Evolutionary conservation across 2,797 vertebrate genomes (phyloP).

Genomic region (Enteromius argenteus): DNA sequence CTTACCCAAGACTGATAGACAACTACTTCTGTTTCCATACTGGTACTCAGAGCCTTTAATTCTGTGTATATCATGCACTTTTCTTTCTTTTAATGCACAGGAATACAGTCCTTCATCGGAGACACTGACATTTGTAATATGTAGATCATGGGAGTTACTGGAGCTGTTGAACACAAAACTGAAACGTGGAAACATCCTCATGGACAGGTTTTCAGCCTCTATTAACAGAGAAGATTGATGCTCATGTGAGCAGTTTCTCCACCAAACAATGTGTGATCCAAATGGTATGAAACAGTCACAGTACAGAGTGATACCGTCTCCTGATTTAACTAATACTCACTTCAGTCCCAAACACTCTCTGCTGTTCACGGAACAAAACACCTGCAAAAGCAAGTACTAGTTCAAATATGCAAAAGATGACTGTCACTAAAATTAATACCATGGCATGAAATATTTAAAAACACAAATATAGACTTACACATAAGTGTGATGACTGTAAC

Average conservation of each 20-base stretch:
- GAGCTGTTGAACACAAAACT: not conserved
- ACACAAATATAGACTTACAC: constrained; percentile 39
- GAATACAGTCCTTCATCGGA: constrained; percentile 58
- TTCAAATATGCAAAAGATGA: not conserved
- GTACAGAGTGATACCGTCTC: constrained; percentile 48
- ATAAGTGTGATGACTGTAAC: constrained; percentile 12
- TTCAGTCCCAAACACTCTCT: constrained; percentile 36
- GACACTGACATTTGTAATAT: constrained; percentile 40
- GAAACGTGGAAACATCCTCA: not conserved
- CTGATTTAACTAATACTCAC: constrained; percentile 48
- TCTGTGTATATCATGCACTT: not conserved
- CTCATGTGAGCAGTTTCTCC: constrained; percentile 39
- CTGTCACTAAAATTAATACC: not conserved
- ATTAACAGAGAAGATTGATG: constrained; percentile 41
- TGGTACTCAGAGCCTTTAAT: not conserved
- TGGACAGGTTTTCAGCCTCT: rapidly evolving
- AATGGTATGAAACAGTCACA: not conserved
- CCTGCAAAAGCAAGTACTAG: constrained; percentile 30
- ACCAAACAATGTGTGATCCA: constrained; percentile 35
- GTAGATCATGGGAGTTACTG: constrained; percentile 22
- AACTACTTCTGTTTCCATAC: constrained; percentile 7
- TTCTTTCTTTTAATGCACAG: not conserved
- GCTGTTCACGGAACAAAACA: constrained; percentile 41
- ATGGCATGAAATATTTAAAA: not conserved
- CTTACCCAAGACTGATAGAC: constrained; percentile 34